Evolutionary conservation across 1,140 invertebrate genomes (phyloP).

Genomic region (Drosophila tani): DNA sequence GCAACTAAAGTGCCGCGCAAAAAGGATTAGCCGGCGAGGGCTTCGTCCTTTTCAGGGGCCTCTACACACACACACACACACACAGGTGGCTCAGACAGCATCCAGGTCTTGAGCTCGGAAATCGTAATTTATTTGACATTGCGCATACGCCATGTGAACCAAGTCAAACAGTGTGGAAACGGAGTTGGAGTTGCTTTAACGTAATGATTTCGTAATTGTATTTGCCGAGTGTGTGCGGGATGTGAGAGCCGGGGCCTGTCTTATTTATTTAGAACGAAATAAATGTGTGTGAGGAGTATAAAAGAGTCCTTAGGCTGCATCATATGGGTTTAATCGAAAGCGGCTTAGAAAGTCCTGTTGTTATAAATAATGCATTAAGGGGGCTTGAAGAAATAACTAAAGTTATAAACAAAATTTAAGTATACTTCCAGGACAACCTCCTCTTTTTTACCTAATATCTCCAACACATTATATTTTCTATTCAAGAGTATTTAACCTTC

Average conservation of each 20-base stretch:
- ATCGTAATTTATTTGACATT: slow-evolving; percentile 80
- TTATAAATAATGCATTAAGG: not conserved
- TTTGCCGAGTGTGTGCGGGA: slow-evolving; percentile 20
- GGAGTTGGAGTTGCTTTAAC: slow-evolving; percentile 68
- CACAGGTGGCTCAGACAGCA: slow-evolving; percentile 37
- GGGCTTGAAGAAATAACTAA: not conserved
- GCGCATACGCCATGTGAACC: slow-evolving; percentile 73
- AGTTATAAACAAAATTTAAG: not conserved
- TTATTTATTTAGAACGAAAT: slow-evolving; percentile 76
- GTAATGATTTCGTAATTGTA: slow-evolving; percentile 76
- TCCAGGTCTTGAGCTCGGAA: slow-evolving; percentile 28
- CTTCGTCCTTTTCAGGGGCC: not conserved
- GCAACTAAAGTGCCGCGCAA: not conserved
- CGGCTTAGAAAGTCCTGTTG: not conserved
- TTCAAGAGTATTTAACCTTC: slow-evolving; percentile 1
- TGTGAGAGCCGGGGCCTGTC: slow-evolving; percentile 20
- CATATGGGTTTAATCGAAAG: not conserved
- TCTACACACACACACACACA: not conserved
- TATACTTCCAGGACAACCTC: too few species aligned
- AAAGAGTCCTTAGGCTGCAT: slow-evolving; percentile 2
- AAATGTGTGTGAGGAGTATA: slow-evolving; percentile 40
- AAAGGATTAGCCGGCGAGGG: slow-evolving; percentile 38
- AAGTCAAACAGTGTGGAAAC: slow-evolving; percentile 41
- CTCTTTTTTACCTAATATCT: not conserved
- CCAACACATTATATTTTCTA: not conserved